These are phyloP conservation scores for Lepus timidus DNA, from an alignment of 2,113 vertebrate species.

Conservation along the genomic window DNA sequence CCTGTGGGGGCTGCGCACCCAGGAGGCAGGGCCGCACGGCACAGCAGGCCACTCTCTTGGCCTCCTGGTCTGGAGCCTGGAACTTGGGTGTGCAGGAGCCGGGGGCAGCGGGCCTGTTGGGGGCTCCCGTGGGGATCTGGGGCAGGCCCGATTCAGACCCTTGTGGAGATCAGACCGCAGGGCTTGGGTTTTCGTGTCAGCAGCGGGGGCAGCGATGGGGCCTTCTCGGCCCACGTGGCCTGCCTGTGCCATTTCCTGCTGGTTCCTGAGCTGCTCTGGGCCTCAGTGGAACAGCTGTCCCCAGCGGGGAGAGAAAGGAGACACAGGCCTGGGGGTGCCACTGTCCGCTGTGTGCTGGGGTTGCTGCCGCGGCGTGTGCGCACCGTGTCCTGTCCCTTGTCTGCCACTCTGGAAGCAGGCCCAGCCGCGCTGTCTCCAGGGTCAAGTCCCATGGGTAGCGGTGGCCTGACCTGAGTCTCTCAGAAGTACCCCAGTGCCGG, in stretches of 20 bases:
- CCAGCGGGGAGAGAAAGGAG: fast-evolving
- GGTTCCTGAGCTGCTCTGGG: background rate
- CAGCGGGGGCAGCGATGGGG: background rate
- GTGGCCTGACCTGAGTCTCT: background rate
- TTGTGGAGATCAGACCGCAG: background rate
- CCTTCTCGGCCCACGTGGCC: background rate
- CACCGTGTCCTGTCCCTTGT: background rate
- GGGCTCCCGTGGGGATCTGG: background rate
- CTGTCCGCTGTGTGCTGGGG: too few species aligned
- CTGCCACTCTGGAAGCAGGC: background rate
- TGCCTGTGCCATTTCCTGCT: background rate
- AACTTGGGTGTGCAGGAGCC: fast-evolving
- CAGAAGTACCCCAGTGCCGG: background rate
- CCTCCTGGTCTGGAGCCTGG: background rate
- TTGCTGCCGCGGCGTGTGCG: background rate
- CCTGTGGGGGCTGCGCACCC: fast-evolving
- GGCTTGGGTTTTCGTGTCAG: background rate
- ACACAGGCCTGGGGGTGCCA: too few species aligned
- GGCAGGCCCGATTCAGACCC: too few species aligned
- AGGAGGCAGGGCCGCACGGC: fast-evolving
- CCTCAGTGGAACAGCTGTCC: background rate
- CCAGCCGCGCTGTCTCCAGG: too few species aligned
- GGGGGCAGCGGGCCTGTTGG: fast-evolving
- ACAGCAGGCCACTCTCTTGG: fast-evolving
- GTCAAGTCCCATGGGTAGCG: too few species aligned